Evolutionary conservation across 2,797 vertebrate genomes (phyloP).

Genomic region (Prionace glauca): DNA sequence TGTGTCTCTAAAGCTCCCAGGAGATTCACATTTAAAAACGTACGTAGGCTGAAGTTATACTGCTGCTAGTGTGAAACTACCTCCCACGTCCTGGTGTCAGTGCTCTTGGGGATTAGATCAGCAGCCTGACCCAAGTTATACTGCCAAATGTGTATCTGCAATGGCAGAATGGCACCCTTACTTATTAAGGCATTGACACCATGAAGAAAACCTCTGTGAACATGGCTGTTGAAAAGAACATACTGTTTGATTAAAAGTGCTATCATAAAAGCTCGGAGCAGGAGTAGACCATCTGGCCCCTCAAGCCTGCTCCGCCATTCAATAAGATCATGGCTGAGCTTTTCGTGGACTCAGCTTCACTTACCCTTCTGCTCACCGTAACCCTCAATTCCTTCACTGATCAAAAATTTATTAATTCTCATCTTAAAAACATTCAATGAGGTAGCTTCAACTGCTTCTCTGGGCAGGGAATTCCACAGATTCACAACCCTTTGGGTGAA

Average conservation of each 20-base stretch:
- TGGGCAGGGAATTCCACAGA: too few relatives aligned
- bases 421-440: too few relatives aligned
- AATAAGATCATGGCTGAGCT: too few relatives aligned
- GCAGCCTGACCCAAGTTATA: background rate
- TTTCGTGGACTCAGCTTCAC: too few relatives aligned
- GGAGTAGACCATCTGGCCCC: too few relatives aligned
- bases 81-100: background rate
- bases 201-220: background rate
- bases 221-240: background rate
- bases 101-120: background rate
- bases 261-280: background rate
- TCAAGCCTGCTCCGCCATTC: too few relatives aligned
- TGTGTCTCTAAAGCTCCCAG: background rate
- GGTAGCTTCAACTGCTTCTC: too few relatives aligned
- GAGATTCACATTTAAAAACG: background rate
- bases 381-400: too few relatives aligned
- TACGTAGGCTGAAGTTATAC: background rate
- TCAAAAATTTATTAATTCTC: too few relatives aligned
- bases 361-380: too few relatives aligned
- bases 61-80: background rate
- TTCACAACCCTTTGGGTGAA: too few relatives aligned
- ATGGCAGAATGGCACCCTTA: background rate
- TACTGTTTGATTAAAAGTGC: background rate
- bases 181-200: background rate
- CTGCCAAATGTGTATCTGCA: background rate